Evolutionary conservation across 2,797 vertebrate species (phyloP).

Genomic region (Linurgus olivaceus): DNA sequence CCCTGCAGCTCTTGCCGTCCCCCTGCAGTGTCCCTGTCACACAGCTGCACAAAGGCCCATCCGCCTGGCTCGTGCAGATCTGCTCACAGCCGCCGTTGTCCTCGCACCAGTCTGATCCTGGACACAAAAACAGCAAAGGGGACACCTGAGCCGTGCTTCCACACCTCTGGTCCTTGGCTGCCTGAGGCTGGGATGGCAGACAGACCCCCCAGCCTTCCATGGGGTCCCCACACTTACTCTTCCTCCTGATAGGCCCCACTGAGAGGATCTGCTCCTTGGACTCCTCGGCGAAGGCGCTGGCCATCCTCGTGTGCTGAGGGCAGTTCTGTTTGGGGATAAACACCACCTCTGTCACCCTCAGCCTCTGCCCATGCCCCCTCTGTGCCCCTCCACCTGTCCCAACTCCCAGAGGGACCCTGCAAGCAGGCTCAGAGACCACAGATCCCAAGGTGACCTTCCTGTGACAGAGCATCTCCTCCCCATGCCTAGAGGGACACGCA

Average conservation of each 20-base stretch:
- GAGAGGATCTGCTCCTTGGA: slow-evolving; percentile 91
- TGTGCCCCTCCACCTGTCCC: fast-evolving
- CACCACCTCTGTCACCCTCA: background rate
- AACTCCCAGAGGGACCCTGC: background rate
- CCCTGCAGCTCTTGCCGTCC: slow-evolving; percentile 88
- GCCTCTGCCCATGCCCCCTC: fast-evolving
- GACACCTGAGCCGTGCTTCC: fast-evolving
- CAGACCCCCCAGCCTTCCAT: fast-evolving
- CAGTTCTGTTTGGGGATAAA: slow-evolving; percentile 81
- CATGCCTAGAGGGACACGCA: fast-evolving
- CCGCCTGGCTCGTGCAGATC: slow-evolving; percentile 88
- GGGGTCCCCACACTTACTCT: slow-evolving; percentile 77
- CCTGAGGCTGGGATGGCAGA: background rate
- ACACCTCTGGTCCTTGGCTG: fast-evolving
- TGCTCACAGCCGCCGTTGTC: slow-evolving; percentile 94
- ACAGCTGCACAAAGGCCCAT: slow-evolving; percentile 90
- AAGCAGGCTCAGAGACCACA: fast-evolving
- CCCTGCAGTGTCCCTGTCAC: slow-evolving; percentile 92
- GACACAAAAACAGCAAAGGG: background rate
- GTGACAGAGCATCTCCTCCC: fast-evolving
- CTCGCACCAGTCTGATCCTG: slow-evolving; percentile 92
- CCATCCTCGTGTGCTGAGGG: slow-evolving; percentile 90
- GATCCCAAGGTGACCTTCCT: fast-evolving
- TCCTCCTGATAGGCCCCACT: slow-evolving; percentile 92
- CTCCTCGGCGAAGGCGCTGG: slow-evolving; percentile 76